These are phyloP conservation scores for Aspiorhynchus laticeps DNA, from an alignment of 2,113 vertebrate species.

Conservation along the genomic window DNA sequence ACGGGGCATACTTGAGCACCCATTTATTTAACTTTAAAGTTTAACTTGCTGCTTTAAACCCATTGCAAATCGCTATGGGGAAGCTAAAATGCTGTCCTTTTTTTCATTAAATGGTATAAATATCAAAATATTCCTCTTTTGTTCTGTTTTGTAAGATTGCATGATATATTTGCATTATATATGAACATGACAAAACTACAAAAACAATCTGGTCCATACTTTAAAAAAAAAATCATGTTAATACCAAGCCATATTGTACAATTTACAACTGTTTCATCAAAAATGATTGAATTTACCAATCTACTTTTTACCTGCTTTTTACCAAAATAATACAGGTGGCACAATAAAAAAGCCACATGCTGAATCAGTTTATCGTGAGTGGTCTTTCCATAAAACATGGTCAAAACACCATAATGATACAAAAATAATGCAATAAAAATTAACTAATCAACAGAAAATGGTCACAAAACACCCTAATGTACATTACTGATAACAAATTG, in stretches of 20 bases:
- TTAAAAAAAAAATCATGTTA: neutral
- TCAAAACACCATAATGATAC: neutral
- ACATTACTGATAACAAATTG: neutral
- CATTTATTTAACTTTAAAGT: slow-evolving; percentile 69
- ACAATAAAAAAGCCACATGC: neutral
- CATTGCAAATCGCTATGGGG: slow-evolving; percentile 53
- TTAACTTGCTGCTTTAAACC: slow-evolving; percentile 59
- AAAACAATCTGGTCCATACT: neutral
- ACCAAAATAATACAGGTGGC: neutral
- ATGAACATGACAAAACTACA: neutral
- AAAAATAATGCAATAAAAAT: no score
- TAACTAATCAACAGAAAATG: neutral
- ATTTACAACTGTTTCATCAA: neutral
- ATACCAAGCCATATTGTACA: neutral
- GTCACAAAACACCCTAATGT: neutral
- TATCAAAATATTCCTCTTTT: neutral
- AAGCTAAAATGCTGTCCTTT: slow-evolving; percentile 43
- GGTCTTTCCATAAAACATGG: neutral
- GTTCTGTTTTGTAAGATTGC: neutral
- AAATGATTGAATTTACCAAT: neutral
- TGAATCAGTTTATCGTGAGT: neutral
- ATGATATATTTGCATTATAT: neutral
- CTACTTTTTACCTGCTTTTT: neutral
- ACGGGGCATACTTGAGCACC: slow-evolving; percentile 62
- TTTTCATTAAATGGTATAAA: neutral